Evolutionary conservation across 2,888 invertebrate genomes (phyloP).

Genomic region (Drosophila rellima): DNA sequence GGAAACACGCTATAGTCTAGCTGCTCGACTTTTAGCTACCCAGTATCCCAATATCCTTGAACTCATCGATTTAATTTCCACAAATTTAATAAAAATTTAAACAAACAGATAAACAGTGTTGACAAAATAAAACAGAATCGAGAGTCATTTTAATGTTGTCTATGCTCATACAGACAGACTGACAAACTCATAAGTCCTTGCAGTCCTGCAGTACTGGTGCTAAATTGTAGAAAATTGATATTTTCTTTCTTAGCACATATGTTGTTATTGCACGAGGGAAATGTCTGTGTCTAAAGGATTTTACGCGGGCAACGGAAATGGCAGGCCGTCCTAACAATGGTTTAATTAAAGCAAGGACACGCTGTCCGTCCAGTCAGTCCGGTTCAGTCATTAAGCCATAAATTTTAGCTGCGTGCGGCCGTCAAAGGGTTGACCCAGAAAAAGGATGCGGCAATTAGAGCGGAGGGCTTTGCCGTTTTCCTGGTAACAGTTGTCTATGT

Average conservation of each 20-base stretch:
- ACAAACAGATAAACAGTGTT: no score
- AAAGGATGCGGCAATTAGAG: constrained; percentile 53
- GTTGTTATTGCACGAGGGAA: constrained; percentile 61
- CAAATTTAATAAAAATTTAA: no score
- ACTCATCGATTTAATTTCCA: no score
- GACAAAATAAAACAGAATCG: no score
- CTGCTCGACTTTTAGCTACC: not conserved
- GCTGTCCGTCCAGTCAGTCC: constrained; percentile 28
- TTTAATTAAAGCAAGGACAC: constrained; percentile 77
- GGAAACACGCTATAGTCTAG: not conserved
- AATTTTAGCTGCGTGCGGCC: constrained; percentile 43
- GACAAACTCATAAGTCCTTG: not conserved
- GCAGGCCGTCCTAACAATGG: constrained; percentile 42
- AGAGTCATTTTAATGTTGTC: not conserved
- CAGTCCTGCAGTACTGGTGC: accelerated
- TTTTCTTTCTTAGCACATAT: constrained; percentile 45
- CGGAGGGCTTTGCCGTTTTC: constrained; percentile 32
- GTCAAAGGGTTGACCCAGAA: constrained; percentile 64
- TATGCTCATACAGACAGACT: not conserved
- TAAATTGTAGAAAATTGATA: constrained; percentile 53
- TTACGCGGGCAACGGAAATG: constrained; percentile 44
- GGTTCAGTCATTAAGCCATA: constrained; percentile 70
- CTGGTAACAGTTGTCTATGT: constrained; percentile 19
- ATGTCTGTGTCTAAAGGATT: constrained; percentile 54
- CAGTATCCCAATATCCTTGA: not conserved